Base-by-base conservation (phyloP, 2,888 invertebrate species). In the Acanthopleura granulata region DNA sequence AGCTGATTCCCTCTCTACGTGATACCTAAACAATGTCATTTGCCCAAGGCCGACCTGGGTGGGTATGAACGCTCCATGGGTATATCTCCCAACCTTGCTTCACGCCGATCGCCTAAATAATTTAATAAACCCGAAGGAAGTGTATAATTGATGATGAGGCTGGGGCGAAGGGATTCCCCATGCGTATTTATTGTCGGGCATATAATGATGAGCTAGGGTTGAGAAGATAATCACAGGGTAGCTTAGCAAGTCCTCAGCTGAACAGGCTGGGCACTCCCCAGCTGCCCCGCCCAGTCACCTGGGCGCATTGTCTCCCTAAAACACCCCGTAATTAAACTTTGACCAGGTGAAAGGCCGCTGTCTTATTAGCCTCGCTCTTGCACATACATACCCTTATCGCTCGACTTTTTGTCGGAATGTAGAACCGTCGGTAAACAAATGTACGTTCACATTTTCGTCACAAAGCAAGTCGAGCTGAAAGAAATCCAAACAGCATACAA, bases 341-440 rank as follows among this genome's bases (percentile, higher is more conserved):
- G 57, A 22, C 57, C 57, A 57, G 57, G 57, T 57, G 57, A 57
- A 22, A 22, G 57, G 22, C 57, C 57, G 57, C 57, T 57, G n/a
- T 57, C 57, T 57, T 18, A n/a, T 57, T 57, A 22, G 57, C 57
- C 12, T 57, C n/a, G 6, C 57, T 22, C 22, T 18, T 4, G 57
- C 22, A 57, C 18, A 40, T 40, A 3, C 40, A 40, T 40, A 40
- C 40, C 40, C 40, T 40, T 40, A 40, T 40, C 40, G 40, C 40
- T 40, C 40, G 40, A 40, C 40, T 40, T 40, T 9, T 40, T 40
- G 57, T 57, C n/a, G 57, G 22, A 57, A 57, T 22, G 22, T 57
- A 18, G n/a, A 12, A 57, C 12, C 12, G 57, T 57, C 22, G 18
- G 57, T 57, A 57, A 57, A 57, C 57, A n/a, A 22, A 6, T 57